phyloP scores from a whole-genome alignment of 1,140 invertebrate species.

The Colletes gigas region DNA sequence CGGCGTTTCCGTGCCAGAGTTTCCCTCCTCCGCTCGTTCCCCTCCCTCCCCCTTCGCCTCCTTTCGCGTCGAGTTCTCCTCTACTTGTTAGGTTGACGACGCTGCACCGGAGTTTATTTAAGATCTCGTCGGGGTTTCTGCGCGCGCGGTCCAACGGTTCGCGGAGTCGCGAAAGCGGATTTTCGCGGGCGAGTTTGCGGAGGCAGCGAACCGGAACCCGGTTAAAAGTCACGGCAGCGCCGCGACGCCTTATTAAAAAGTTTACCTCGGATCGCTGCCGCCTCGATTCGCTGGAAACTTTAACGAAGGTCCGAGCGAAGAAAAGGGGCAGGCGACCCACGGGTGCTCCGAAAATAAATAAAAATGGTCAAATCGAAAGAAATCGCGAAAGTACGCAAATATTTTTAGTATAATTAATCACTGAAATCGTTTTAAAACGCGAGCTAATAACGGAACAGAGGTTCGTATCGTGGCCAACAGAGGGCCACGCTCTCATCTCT shows the following conservation, averaged over 20 bases:
- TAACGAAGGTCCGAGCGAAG: not conserved
- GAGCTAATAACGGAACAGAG: too few relatives aligned
- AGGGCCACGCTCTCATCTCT: too few relatives aligned
- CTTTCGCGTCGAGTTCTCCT: not conserved
- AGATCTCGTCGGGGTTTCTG: not conserved
- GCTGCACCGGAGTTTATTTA: not conserved
- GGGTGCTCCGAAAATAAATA: too few relatives aligned
- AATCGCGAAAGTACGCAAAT: too few relatives aligned
- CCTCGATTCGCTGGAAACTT: not conserved
- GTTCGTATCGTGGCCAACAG: too few relatives aligned
- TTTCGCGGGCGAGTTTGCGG: not conserved
- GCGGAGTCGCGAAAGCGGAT: slow-evolving; percentile 5
- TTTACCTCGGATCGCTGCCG: not conserved
- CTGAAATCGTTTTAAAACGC: too few relatives aligned
- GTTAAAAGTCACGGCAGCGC: not conserved
- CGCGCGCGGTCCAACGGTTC: slow-evolving; percentile 11
- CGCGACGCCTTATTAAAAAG: slow-evolving; percentile 26
- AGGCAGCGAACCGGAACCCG: not conserved
- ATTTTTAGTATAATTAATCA: too few relatives aligned
- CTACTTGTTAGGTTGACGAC: not conserved
- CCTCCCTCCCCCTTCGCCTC: not conserved
- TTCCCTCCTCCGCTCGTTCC: not conserved
- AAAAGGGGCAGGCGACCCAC: too few relatives aligned
- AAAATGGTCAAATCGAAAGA: too few relatives aligned
- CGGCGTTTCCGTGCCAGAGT: not conserved